A percentile compares a stretch with the other conserved stretches of the same genome.
Conservation (phyloP, 2,888 invertebrate species). For the Oxytorus armatus region DNA sequence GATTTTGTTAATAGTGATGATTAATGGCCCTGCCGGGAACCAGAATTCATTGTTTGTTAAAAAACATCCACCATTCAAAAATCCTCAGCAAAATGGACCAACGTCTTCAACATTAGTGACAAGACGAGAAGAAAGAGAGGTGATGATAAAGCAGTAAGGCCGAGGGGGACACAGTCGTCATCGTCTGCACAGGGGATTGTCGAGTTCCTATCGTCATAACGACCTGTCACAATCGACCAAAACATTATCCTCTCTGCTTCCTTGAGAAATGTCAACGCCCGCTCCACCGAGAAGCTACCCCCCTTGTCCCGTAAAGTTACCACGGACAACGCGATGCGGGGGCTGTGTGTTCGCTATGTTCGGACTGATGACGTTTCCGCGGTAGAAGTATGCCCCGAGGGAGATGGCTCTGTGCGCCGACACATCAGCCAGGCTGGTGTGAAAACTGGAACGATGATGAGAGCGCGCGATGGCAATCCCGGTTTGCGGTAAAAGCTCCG, state of each 20-base stretch:
- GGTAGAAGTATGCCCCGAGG: constrained; percentile 43
- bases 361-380: constrained; percentile 51
- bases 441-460: constrained; percentile 51
- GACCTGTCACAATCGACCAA: not conserved
- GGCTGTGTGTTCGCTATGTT: constrained; percentile 32
- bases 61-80: not conserved
- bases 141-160: constrained; percentile 11
- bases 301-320: constrained; percentile 43
- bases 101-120: not conserved
- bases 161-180: constrained; percentile 1
- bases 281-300: constrained; percentile 4
- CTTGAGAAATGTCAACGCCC: constrained; percentile 24
- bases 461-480: constrained; percentile 52
- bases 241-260: constrained; percentile 5
- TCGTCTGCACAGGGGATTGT: not conserved
- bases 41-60: not conserved
- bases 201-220: not conserved
- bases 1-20: too few species aligned
- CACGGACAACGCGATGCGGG: constrained; percentile 20
- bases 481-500: constrained; percentile 63
- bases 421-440: constrained; percentile 24
- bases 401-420: not conserved
- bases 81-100: not conserved
- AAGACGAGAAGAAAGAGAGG: not conserved
- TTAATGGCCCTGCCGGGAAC: not conserved